These are phyloP conservation scores for Callaeas wilsoni DNA, from an alignment of 2,113 vertebrate genomes.

Conservation along the genomic window DNA sequence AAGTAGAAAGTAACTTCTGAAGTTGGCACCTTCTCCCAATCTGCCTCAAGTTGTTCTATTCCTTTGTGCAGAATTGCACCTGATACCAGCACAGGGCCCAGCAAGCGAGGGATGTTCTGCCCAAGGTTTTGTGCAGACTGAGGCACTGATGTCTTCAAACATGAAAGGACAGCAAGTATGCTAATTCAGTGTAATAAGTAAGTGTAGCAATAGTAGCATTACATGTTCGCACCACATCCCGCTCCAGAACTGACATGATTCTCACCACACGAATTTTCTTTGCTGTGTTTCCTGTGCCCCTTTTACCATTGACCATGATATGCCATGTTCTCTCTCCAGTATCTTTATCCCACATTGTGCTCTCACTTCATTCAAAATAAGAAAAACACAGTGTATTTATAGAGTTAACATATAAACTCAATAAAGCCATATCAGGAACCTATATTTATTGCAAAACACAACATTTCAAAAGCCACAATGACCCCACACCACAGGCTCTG, in stretches of 20 bases:
- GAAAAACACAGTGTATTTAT: neutral
- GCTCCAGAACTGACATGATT: neutral
- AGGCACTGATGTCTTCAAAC: neutral
- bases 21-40: neutral
- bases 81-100: neutral
- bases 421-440: neutral
- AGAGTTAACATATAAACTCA: neutral
- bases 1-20: neutral
- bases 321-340: neutral
- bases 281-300: neutral
- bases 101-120: neutral
- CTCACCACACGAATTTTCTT: neutral
- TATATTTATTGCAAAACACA: neutral
- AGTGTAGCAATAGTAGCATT: neutral
- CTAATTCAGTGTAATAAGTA: neutral
- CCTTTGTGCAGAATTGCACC: neutral
- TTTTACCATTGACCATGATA: neutral
- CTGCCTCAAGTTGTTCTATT: neutral
- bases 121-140: neutral
- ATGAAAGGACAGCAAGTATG: neutral
- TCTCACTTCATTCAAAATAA: neutral
- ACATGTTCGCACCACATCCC: neutral
- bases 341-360: neutral
- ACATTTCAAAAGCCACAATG: neutral
- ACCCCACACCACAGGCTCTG: neutral